phyloP scores from a whole-genome alignment of 1,140 invertebrate genomes.

The Trichonephila clavata region DNA sequence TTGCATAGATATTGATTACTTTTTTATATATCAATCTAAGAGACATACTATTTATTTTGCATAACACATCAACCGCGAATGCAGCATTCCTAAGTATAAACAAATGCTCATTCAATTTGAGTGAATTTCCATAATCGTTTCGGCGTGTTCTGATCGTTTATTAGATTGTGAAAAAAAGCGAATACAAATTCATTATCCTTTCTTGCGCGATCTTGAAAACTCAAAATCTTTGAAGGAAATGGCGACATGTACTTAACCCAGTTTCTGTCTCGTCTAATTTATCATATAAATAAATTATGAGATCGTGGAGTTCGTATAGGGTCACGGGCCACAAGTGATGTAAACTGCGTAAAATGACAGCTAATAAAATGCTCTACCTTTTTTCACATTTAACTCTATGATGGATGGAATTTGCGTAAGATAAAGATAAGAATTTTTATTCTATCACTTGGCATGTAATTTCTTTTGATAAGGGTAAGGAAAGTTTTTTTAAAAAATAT shows the following conservation, averaged over 20 bases:
- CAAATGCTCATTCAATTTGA: constrained; percentile 15
- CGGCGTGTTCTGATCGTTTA: not conserved
- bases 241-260: constrained; percentile 38
- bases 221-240: not conserved
- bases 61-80: not conserved
- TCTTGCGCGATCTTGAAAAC: constrained; percentile 26
- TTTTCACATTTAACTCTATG: not conserved
- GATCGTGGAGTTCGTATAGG: constrained; percentile 18
- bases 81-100: not conserved
- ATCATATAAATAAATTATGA: constrained; percentile 48
- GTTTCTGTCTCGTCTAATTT: not conserved
- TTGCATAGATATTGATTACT: not conserved
- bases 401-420: constrained; percentile 8
- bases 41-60: not conserved
- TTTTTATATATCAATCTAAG: no score
- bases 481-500: no score
- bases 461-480: no score
- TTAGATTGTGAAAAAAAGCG: constrained; percentile 33
- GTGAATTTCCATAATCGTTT: not conserved
- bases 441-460: no score
- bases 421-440: not conserved
- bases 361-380: constrained; percentile 25
- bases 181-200: constrained; percentile 45
- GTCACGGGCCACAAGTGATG: constrained; percentile 22
- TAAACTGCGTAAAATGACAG: constrained; percentile 10